Evolutionary conservation across 1,140 invertebrate species (phyloP), one percentile per base, ranked within the genome.

Genomic region (Acyrthosiphon pisum): DNA sequence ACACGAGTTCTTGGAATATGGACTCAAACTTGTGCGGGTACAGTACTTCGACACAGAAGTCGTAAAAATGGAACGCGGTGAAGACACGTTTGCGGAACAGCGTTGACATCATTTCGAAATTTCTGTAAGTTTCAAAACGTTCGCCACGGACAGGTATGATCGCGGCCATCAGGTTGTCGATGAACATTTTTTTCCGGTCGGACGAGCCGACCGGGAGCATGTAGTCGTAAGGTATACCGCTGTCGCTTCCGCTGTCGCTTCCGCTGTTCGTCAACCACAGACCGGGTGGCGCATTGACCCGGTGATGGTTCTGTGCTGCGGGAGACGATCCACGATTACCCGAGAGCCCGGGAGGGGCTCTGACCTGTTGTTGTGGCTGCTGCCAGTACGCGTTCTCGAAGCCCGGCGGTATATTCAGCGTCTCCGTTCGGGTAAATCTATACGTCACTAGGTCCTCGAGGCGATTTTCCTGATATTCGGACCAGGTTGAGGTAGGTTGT

Each of bases 1-100:
- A 97, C 20, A 99, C 95, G 44, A 99, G 95, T 95, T 99, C 98
- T 1, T 97, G 96, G 94, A 99, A 98, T 44, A 99, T 95, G 18
- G 95, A 95, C 2, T 96, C 95, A 94, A 99, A 98, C 91, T 96
- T 96, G 2, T 94, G 94, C 14, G 95, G 94, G 0, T 97, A 97
- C 95, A 99, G 96, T 8, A 97, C 96, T 9, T 95, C 94, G 81
- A 96, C 95, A 95, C 98, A 99, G 96, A 95, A 94, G n/a, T n/a
- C n/a, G n/a, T 98, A 98, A 95, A 98, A 99, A 86, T 97, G 96
- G 20, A 96, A 95, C 0, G 97, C 97, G 26, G 96, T 95, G 83
- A 97, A 96, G 0, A 96, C 94, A 53, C 97, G 96, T 93, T 97
- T 96, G 6, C 98, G 96, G 95, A 98, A 99, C 2, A 97, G 95